Evolutionary conservation across 2,113 vertebrate genomes (phyloP).

Genomic region (Cranoglanis bouderius): DNA sequence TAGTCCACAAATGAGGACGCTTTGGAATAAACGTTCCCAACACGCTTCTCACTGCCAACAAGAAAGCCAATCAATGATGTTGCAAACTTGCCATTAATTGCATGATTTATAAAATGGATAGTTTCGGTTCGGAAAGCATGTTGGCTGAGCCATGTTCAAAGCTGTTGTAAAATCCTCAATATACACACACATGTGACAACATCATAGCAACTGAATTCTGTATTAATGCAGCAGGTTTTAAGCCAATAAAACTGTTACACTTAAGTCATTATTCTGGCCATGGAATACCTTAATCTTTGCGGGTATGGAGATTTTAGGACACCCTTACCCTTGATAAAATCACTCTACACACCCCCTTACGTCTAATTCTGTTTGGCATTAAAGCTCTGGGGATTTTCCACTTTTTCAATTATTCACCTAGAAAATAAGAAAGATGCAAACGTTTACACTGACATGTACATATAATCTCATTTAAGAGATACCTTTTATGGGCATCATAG

Average conservation of each 20-base stretch:
- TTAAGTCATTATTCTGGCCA: not conserved
- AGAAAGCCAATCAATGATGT: slow-evolving; percentile 30
- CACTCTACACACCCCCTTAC: not conserved
- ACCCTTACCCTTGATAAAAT: not conserved
- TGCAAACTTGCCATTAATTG: not conserved
- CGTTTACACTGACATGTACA: not conserved
- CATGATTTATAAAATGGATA: not conserved
- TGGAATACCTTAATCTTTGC: not conserved
- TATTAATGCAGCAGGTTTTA: not conserved
- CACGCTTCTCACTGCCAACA: slow-evolving; percentile 81
- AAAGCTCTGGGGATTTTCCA: not conserved
- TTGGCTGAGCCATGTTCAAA: not conserved
- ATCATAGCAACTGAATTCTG: not conserved
- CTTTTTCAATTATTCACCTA: not conserved
- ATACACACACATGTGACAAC: too few relatives aligned
- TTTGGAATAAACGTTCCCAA: slow-evolving; percentile 91
- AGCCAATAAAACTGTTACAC: not conserved
- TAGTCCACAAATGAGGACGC: slow-evolving; percentile 89
- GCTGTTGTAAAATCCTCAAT: not conserved
- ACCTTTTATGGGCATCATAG: slow-evolving; percentile 88
- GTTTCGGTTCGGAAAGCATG: not conserved
- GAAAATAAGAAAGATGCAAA: not conserved
- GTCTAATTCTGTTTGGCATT: not conserved
- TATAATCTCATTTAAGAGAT: slow-evolving; percentile 11
- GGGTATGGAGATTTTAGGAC: not conserved